These are phyloP conservation scores for Denticeps clupeoides DNA, from an alignment of 2,797 vertebrate species.

Conservation along the genomic window DNA sequence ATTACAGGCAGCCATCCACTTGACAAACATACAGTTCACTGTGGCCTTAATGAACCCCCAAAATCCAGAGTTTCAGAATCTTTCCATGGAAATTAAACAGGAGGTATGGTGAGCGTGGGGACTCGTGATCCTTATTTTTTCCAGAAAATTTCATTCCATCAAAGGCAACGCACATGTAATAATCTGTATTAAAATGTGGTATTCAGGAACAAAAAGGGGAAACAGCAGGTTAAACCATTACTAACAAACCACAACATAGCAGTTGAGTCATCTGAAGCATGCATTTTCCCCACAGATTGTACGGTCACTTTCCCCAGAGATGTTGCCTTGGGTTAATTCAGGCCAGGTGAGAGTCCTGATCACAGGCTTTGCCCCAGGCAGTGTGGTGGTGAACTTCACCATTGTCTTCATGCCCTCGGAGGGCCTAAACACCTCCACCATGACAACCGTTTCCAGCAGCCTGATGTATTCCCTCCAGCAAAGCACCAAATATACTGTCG, in stretches of 20 bases:
- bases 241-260: too few relatives aligned
- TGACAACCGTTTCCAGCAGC: conserved; percentile 32
- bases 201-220: too few relatives aligned
- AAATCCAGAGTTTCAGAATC: conserved; percentile 53
- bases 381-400: conserved; percentile 57
- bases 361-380: conserved; percentile 50
- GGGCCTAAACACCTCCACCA: conserved; percentile 37
- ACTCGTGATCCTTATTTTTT: background rate
- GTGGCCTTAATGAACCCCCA: conserved; percentile 45
- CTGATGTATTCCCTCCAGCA: conserved; percentile 55
- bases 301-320: conserved; percentile 39
- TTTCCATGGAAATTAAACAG: conserved; percentile 44
- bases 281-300: conserved; percentile 49
- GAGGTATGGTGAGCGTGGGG: conserved; percentile 42
- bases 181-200: too few relatives aligned
- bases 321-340: conserved; percentile 47
- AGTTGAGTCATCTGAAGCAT: background rate
- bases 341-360: conserved; percentile 55
- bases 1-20: conserved; percentile 45
- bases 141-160: too few relatives aligned
- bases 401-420: conserved; percentile 42
- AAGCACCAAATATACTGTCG: conserved; percentile 47
- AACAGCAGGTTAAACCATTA: too few relatives aligned
- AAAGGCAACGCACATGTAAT: too few relatives aligned
- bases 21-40: conserved; percentile 55